Base-by-base conservation (phyloP, 2,888 invertebrate species). In the Lomographa bimaculata region DNA sequence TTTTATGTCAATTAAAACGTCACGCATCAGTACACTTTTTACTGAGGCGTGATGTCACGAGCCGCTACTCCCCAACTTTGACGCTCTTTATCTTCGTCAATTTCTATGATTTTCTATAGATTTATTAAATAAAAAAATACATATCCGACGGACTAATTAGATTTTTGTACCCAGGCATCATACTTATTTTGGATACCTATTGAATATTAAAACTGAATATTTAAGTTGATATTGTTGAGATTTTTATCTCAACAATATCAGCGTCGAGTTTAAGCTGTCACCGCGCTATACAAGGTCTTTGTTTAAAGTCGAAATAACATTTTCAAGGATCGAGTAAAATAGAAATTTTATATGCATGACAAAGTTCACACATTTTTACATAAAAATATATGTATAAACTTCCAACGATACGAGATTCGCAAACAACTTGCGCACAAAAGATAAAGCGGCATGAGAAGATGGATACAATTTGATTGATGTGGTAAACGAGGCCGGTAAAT, bases 391-490 rank as follows among this genome's bases (percentile, higher is more conserved):
- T 30, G 5, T 20, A 8, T 11, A 12, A 30, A 5, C 8, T 30
- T 1, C 7, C 1, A 11, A 4, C 12, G 20, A 29, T 12, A 30
- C 20, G 6, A 17, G 16, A 8, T 26, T 17, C 9, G 16, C 27
- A 19, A 28, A 19, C 10, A 19, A 11, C 9, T 18, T 18, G 7
- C 5, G 7, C 28, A 9, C n/a, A 24, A 12, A 27, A 9, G 10
- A 28, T 28, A 32, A 21, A 23, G 16, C 9, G 5, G 21, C 6
- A 18, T 16, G n/a, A 11, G 7, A 23, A 32, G 14, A 32, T 23
- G 7, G 8, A 30, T 7, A 30, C 19, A 27, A 8, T n/a, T 21
- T 32, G 32, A 23, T 32, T 23, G 32, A 32, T 30, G 12, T 12
- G 20, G 7, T 16, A 23, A 21, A 23, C 21, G 23, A 29, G 28